Evolutionary conservation across 2,113 vertebrate genomes (phyloP), one percentile per base, ranked within the genome.

Genomic region (Poeciliopsis turrubarensis): DNA sequence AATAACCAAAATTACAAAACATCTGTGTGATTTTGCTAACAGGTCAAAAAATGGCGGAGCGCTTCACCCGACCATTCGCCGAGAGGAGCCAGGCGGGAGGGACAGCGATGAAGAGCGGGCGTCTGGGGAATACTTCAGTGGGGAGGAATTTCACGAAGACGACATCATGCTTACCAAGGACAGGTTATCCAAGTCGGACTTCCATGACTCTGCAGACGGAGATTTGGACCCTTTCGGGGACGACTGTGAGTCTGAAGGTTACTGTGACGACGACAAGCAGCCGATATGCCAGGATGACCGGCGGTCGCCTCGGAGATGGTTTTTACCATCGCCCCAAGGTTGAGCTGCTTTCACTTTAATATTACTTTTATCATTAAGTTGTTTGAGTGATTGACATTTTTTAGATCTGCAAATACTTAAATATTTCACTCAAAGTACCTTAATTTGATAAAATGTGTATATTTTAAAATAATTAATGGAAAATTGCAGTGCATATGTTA

Each of bases 321-420:
- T 98, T 83, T 94, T 98, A 85, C 96, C 96, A 79, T 96, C 96
- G 74, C 96, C 97, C 65, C 94, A 96, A 92, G 81, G 97, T 98
- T 51, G 14, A 26, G 13, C 39, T 25, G 19, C 0, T 71, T 29
- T 44, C 8, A 6, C 1, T 37, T 65, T 67, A 9, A 44, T 41
- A 41, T 30, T 8, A 14, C 1, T 37, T 64, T 29, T 5, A 27
- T 27, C 12, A 41, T 41, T 5, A 27, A 22, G 19, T 19, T 29
- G 22, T 37, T 70, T 70, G 22, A 31, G 31, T 26, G 51, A 70
- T 4, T 37, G 32, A 65, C 11, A 13, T 13, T 47, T 47, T 61
- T 25, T 9, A 22, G 8, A 22, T 57, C 25, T n/a, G 25, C 51
- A 57, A 57, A 57, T n/a, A 25, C 22, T n/a, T 14, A 8, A 25